A percentile compares a stretch with the other conserved stretches of the same genome.
Evolutionary conservation across 2,888 invertebrate species (phyloP).

Genomic region (Tetranychus piercei): DNA sequence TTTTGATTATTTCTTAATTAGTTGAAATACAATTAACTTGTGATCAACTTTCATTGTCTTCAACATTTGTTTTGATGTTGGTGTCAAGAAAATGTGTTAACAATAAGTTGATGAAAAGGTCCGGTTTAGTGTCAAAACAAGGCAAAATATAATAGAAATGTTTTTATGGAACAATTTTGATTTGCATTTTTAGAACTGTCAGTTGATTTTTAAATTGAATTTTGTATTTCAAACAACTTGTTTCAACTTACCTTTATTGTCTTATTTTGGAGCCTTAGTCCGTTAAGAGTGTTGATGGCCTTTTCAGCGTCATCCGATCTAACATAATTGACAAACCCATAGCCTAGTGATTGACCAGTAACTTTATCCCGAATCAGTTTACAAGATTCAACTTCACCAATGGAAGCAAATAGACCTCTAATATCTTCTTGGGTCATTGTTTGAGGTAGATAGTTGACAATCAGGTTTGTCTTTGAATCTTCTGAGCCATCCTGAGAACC

Average conservation of each 20-base stretch:
- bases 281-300: slow-evolving; percentile 93
- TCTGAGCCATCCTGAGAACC: slow-evolving; percentile 39
- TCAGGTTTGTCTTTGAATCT: slow-evolving; percentile 93
- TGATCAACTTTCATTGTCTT: too few relatives aligned
- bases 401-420: slow-evolving; percentile 85
- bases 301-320: slow-evolving; percentile 93
- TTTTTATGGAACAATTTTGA: background rate
- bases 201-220: too few relatives aligned
- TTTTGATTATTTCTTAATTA: too few relatives aligned
- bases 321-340: slow-evolving; percentile 98
- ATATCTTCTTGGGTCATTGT: slow-evolving; percentile 99
- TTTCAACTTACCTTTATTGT: slow-evolving; percentile 61
- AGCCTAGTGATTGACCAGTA: slow-evolving; percentile 96
- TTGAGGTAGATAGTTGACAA: slow-evolving; percentile 98
- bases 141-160: background rate
- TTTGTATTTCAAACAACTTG: background rate
- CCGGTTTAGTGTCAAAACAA: too few relatives aligned
- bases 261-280: slow-evolving; percentile 92
- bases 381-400: slow-evolving; percentile 97
- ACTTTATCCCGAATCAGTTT: slow-evolving; percentile 97
- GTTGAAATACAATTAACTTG: too few relatives aligned
- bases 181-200: background rate
- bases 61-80: too few relatives aligned
- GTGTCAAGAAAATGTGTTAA: too few relatives aligned
- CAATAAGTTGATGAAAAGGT: too few relatives aligned